A percentile compares a stretch with the other conserved stretches of the same genome.
phyloP scores from a whole-genome alignment of 2,888 invertebrate genomes.

The Euzophera pinguis region DNA sequence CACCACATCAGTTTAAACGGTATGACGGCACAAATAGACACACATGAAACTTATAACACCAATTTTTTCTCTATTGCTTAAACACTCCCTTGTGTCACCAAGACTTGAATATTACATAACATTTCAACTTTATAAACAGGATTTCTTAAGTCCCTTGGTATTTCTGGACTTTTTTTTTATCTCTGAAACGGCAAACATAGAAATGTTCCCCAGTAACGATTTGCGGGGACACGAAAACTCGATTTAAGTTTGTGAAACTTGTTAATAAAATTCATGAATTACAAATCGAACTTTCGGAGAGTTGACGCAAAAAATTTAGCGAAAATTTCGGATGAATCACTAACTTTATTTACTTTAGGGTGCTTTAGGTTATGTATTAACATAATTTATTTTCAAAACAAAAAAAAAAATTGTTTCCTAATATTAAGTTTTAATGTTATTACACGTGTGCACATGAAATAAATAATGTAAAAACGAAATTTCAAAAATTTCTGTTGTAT shows the following conservation, averaged over 20 bases:
- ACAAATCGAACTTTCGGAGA: constrained; percentile 49
- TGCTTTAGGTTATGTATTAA: neutral
- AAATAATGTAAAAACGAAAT: no score
- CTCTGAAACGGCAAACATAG: no score
- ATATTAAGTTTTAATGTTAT: no score
- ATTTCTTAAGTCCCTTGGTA: neutral
- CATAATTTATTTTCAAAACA: no score
- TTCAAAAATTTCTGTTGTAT: no score
- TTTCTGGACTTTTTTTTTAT: neutral
- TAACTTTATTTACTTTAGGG: neutral
- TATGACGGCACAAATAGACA: no score
- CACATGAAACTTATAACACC: no score
- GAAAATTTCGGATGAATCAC: constrained; percentile 1
- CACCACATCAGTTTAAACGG: no score
- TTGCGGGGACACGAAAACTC: constrained; percentile 41
- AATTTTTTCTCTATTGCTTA: no score
- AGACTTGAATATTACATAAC: neutral
- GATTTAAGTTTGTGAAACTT: constrained; percentile 55
- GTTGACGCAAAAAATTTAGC: constrained; percentile 7
- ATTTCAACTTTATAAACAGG: neutral
- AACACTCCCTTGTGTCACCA: no score
- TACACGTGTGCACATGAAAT: no score
- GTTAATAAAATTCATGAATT: constrained; percentile 62
- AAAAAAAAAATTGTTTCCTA: no score
- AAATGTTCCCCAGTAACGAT: neutral